These are phyloP conservation scores for Acronicta psi DNA, from an alignment of 2,888 invertebrate genomes.

Conservation along the genomic window DNA sequence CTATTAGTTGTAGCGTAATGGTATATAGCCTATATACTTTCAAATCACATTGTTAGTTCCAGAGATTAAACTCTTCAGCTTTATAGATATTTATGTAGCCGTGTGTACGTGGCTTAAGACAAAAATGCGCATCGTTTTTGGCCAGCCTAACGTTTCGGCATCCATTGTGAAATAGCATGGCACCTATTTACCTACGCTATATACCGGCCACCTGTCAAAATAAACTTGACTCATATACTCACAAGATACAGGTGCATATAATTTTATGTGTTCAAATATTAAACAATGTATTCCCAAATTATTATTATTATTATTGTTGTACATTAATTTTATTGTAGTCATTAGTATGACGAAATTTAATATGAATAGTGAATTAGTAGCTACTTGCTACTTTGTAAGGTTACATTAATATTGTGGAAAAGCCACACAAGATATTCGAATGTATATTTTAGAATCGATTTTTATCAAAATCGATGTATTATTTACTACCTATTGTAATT, in stretches of 20 bases:
- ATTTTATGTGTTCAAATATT: conserved; percentile 13
- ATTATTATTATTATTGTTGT: conserved; percentile 2
- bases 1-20: too few species aligned
- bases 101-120: neutral
- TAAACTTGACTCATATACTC: conserved; percentile 37
- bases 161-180: conserved; percentile 36
- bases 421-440: neutral
- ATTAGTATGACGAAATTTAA: conserved; percentile 3
- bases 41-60: too few species aligned
- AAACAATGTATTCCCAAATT: conserved; percentile 6
- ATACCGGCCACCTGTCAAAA: conserved; percentile 34
- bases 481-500: neutral
- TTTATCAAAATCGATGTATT: too few species aligned
- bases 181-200: conserved; percentile 36
- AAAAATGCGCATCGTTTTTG: conserved; percentile 13
- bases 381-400: conserved; percentile 2
- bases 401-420: neutral
- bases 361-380: conserved; percentile 1
- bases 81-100: too few species aligned
- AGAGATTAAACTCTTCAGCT: too few species aligned
- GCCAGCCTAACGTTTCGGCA: conserved; percentile 22
- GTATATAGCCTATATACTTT: too few species aligned
- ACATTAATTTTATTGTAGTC: conserved; percentile 12
- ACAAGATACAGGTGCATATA: conserved; percentile 10
- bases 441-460: too few species aligned